Evolutionary conservation across 2,113 vertebrate genomes (phyloP).

Genomic region (Dasyornis broadbenti): DNA sequence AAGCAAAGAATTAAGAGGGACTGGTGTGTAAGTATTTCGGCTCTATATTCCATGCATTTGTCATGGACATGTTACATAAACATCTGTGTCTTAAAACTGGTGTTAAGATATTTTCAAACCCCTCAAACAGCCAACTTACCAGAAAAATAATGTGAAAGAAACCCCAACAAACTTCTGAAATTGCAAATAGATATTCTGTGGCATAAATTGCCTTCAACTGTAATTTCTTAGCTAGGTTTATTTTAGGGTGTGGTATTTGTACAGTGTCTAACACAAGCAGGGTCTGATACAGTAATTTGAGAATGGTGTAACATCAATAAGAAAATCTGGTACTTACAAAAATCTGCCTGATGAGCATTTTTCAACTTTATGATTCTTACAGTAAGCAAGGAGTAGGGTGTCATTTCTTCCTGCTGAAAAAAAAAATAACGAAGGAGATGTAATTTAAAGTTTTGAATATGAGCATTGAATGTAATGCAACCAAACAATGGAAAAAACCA

Average conservation of each 20-base stretch:
- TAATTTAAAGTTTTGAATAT: not conserved
- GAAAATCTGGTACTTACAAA: constrained; percentile 65
- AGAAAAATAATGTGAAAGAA: not conserved
- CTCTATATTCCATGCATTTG: not conserved
- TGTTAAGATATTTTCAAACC: not conserved
- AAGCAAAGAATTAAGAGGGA: not conserved
- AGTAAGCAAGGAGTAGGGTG: constrained; percentile 63
- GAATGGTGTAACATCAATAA: not conserved
- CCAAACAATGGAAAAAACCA: not conserved
- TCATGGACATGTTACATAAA: not conserved
- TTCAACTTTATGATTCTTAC: constrained; percentile 71
- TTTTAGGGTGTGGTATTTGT: not conserved
- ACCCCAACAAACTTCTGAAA: not conserved
- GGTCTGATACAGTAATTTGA: not conserved
- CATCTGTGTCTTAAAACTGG: not conserved
- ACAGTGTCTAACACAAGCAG: not conserved
- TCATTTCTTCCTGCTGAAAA: constrained; percentile 34
- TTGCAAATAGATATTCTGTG: not conserved
- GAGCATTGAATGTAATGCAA: not conserved
- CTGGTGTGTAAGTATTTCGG: not conserved
- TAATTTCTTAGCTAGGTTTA: not conserved
- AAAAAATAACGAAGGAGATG: not conserved
- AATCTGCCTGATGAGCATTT: constrained; percentile 62
- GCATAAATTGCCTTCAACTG: not conserved
- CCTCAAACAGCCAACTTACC: not conserved